Conservation (phyloP, 2,797 vertebrate genomes). For the Hybognathus amarus region DNA sequence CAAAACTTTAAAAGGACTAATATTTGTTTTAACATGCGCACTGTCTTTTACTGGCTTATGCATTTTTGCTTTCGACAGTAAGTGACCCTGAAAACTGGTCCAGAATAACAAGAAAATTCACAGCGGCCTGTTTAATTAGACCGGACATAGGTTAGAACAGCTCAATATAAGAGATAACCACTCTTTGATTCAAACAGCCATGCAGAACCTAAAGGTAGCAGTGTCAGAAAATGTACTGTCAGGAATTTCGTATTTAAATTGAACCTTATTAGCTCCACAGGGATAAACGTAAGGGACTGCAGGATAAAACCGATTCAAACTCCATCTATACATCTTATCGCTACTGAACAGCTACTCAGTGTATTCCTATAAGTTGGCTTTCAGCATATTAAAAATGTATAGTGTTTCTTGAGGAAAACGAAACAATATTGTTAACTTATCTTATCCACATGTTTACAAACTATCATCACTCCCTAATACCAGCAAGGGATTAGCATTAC, state of each 20-base stretch:
- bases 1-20: constrained; percentile 35
- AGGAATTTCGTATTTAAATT: constrained; percentile 79
- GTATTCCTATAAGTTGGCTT: neutral
- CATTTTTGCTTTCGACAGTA: constrained; percentile 81
- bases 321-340: neutral
- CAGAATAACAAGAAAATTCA: constrained; percentile 90
- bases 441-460: neutral
- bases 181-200: constrained; percentile 91
- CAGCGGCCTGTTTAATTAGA: constrained; percentile 89
- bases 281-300: constrained; percentile 55
- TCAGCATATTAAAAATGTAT: too few relatives aligned
- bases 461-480: too few relatives aligned
- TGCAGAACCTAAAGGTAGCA: constrained; percentile 86
- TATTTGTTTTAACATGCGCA: constrained; percentile 61
- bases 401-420: neutral
- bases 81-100: constrained; percentile 78
- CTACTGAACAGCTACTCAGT: neutral
- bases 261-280: constrained; percentile 79
- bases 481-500: neutral
- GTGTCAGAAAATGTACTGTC: constrained; percentile 83
- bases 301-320: constrained; percentile 4
- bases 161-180: constrained; percentile 96
- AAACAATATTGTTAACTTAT: neutral
- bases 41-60: constrained; percentile 70
- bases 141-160: constrained; percentile 96